Percentiles rank a stretch among this genome's conserved stretches.
phyloP scores from a whole-genome alignment of 2,888 invertebrate genomes.

The Nemurella pictetii region DNA sequence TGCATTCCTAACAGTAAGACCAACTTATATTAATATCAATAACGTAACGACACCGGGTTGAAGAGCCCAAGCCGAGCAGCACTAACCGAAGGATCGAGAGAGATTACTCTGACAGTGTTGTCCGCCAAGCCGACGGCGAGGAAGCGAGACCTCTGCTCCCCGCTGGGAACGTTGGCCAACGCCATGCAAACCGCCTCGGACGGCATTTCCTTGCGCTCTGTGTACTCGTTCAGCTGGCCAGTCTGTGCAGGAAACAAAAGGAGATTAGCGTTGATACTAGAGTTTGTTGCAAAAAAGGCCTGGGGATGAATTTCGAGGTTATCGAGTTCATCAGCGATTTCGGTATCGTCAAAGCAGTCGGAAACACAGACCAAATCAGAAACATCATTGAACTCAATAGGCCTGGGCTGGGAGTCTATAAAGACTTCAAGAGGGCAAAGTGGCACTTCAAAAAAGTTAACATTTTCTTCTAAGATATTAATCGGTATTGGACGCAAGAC shows the following conservation, averaged over 20 bases:
- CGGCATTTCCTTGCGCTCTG: slow-evolving; percentile 94
- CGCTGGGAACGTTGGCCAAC: slow-evolving; percentile 89
- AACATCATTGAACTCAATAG: slow-evolving; percentile 5
- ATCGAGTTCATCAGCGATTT: not conserved
- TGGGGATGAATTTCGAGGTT: slow-evolving; percentile 49
- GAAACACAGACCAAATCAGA: not conserved
- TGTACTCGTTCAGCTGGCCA: slow-evolving; percentile 97
- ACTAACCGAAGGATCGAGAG: slow-evolving; percentile 79
- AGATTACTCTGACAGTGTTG: slow-evolving; percentile 96
- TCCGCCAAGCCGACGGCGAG: slow-evolving; percentile 95
- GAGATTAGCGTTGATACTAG: slow-evolving; percentile 38
- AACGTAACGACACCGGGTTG: too few relatives aligned
- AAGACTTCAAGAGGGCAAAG: too few relatives aligned
- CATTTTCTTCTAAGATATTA: too few relatives aligned
- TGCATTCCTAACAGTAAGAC: too few relatives aligned
- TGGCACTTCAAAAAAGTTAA: not conserved
- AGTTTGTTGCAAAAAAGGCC: slow-evolving; percentile 40
- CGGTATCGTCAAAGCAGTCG: not conserved
- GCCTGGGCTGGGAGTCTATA: not conserved
- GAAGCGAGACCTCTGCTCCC: slow-evolving; percentile 94
- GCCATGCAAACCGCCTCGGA: slow-evolving; percentile 99
- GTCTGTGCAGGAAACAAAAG: slow-evolving; percentile 69
- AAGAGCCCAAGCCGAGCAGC: not conserved
- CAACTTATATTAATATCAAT: too few relatives aligned
- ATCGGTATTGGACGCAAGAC: too few relatives aligned